Percentiles rank a stretch among this genome's conserved stretches.
Conservation (phyloP, 2,888 invertebrate species). For the Elaeidobius kamerunicus region DNA sequence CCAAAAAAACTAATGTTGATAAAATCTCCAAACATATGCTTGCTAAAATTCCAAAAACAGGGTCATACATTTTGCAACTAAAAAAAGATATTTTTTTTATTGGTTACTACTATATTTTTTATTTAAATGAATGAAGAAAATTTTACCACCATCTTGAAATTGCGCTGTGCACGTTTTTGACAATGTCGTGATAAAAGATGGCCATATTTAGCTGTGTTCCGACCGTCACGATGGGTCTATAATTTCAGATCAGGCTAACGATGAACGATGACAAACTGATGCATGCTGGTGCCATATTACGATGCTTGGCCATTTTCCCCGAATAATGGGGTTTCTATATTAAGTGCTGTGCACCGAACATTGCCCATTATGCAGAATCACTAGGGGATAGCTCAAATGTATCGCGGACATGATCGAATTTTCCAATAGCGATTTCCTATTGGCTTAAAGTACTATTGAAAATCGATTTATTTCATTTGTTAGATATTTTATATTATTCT, state of each 20-base stretch:
- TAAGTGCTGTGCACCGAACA: constrained; percentile 7
- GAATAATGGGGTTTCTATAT: constrained; percentile 11
- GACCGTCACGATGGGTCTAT: constrained; percentile 28
- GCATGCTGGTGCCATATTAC: constrained; percentile 12
- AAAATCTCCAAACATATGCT: no score
- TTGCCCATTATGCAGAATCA: constrained; percentile 2
- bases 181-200: constrained; percentile 21
- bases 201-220: constrained; percentile 19
- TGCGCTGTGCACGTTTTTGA: constrained; percentile 16
- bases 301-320: constrained; percentile 5
- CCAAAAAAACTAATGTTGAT: no score
- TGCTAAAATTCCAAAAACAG: no score
- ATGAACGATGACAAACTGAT: constrained; percentile 30
- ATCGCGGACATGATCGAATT: not conserved
- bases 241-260: constrained; percentile 29
- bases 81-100: no score
- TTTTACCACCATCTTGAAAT: constrained; percentile 4
- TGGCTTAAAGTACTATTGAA: no score
- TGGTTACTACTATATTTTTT: no score
- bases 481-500: no score
- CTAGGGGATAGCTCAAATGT: not conserved
- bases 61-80: no score
- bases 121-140: no score
- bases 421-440: not conserved
- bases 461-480: no score